These are phyloP conservation scores for Pegoplata infirma DNA, from an alignment of 2,888 invertebrate genomes.

Conservation along the genomic window DNA sequence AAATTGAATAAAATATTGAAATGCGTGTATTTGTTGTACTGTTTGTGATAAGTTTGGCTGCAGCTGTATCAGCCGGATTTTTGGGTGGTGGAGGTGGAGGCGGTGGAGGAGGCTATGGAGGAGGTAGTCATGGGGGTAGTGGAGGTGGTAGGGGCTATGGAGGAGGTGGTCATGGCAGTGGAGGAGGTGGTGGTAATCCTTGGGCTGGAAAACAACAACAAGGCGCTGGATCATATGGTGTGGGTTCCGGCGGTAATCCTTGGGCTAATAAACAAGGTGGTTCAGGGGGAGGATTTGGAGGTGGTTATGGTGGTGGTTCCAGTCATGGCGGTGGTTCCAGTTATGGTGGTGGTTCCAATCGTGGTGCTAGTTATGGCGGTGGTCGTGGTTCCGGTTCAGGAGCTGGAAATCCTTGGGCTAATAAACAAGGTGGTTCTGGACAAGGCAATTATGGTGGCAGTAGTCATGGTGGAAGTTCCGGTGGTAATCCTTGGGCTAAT, in stretches of 20 bases:
- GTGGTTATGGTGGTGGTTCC: conserved; percentile 12
- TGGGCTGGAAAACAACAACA: conserved; percentile 20
- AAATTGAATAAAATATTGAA: not conserved
- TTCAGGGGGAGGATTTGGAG: conserved; percentile 4
- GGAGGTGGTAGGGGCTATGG: conserved; percentile 57
- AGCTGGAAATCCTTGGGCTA: conserved; percentile 39
- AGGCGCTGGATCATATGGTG: conserved; percentile 47
- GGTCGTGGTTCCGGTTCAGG: conserved; percentile 42
- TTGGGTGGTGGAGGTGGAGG: conserved; percentile 52
- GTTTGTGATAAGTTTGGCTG: conserved; percentile 14
- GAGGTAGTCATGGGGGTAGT: conserved; percentile 60
- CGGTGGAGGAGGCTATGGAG: conserved; percentile 56
- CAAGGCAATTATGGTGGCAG: conserved; percentile 33
- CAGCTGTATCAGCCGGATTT: conserved; percentile 39
- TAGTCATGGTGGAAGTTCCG: conserved; percentile 21
- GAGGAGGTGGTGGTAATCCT: conserved; percentile 62
- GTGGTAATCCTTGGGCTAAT: conserved; percentile 18
- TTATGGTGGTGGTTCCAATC: conserved; percentile 44
- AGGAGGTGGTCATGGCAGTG: conserved; percentile 59
- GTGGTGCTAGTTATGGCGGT: conserved; percentile 32
- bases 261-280: conserved; percentile 34
- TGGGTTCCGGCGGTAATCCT: conserved; percentile 31
- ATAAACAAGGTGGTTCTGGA: conserved; percentile 24
- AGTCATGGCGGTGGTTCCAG: conserved; percentile 51
- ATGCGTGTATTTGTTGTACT: conserved; percentile 42